These are phyloP conservation scores for Atherinomorus stipes DNA, from an alignment of 2,113 vertebrate species.

Conservation along the genomic window DNA sequence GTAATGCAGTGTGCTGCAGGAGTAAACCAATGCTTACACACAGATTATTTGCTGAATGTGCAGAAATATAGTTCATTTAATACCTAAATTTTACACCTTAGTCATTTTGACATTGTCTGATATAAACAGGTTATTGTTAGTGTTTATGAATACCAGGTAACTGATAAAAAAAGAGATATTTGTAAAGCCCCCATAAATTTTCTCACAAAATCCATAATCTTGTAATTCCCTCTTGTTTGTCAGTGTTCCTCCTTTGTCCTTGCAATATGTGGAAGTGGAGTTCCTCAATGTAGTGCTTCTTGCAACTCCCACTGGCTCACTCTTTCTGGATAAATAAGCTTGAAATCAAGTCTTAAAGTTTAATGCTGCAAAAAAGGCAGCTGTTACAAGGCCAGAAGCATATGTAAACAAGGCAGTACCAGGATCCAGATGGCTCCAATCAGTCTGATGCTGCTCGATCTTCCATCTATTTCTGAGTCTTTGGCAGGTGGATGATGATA, in stretches of 20 bases:
- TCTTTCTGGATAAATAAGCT: constrained; percentile 54
- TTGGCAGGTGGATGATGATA: constrained; percentile 68
- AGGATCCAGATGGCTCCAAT: constrained; percentile 58
- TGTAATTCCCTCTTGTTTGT: constrained; percentile 19
- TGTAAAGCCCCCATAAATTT: constrained; percentile 33
- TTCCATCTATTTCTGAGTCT: constrained; percentile 44
- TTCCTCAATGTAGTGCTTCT: constrained; percentile 20
- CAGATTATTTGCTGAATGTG: constrained; percentile 53
- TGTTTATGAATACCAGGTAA: constrained; percentile 37
- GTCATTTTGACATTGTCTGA: constrained; percentile 23
- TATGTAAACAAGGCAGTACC: constrained; percentile 66
- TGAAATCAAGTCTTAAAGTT: constrained; percentile 58
- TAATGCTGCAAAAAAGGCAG: constrained; percentile 54
- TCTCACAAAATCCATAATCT: constrained; percentile 22
- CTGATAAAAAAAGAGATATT: constrained; percentile 30
- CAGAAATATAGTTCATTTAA: constrained; percentile 53
- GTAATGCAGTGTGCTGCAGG: constrained; percentile 2
- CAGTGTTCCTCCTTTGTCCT: constrained; percentile 22
- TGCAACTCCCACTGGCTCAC: constrained; percentile 30
- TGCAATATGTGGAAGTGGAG: constrained; percentile 29
- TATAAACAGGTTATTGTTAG: constrained; percentile 59
- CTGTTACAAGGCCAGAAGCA: constrained; percentile 69
- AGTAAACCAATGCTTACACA: constrained; percentile 38
- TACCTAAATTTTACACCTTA: constrained; percentile 23
- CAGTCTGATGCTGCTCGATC: constrained; percentile 56